Evolutionary conservation across 1,140 invertebrate species (phyloP).

Genomic region (Gryllus bimaculatus): DNA sequence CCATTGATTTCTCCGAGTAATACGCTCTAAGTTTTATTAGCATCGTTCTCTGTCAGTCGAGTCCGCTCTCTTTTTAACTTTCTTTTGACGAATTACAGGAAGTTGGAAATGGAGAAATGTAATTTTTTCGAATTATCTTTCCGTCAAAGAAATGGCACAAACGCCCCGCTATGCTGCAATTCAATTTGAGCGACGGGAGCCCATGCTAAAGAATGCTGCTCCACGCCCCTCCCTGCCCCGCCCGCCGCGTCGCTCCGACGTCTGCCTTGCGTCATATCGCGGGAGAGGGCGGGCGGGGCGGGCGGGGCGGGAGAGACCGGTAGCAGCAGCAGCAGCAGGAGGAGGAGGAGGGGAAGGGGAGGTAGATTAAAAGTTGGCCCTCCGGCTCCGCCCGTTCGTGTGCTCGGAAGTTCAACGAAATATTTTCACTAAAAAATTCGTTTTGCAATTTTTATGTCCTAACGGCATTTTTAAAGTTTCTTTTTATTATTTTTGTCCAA

Average conservation of each 20-base stretch:
- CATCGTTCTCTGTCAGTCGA: not conserved
- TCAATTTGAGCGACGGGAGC: constrained; percentile 8
- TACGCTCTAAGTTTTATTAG: not conserved
- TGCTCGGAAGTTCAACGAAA: not conserved
- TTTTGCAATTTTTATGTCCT: constrained; percentile 2
- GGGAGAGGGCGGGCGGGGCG: too few relatives aligned
- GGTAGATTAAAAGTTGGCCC: not conserved
- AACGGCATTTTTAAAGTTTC: not conserved
- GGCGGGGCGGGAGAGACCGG: not conserved
- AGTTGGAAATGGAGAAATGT: constrained; percentile 22
- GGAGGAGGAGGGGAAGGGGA: not conserved
- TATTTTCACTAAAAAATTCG: not conserved
- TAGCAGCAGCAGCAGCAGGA: not conserved
- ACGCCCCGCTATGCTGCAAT: constrained; percentile 13
- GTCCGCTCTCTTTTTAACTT: constrained; percentile 8
- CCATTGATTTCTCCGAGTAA: constrained; percentile 4
- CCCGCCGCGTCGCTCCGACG: not conserved
- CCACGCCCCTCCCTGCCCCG: not conserved
- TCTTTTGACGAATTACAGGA: constrained; percentile 23
- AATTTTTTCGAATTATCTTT: constrained; percentile 22
- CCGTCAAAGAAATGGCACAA: constrained; percentile 20
- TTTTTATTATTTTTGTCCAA: constrained; percentile 1
- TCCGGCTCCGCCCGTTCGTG: not conserved
- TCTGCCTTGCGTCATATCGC: not conserved
- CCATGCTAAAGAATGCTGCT: not conserved